Conservation (phyloP, 92 coral and sea anemone genomes). For the Zoanthus solanderi region DNA sequence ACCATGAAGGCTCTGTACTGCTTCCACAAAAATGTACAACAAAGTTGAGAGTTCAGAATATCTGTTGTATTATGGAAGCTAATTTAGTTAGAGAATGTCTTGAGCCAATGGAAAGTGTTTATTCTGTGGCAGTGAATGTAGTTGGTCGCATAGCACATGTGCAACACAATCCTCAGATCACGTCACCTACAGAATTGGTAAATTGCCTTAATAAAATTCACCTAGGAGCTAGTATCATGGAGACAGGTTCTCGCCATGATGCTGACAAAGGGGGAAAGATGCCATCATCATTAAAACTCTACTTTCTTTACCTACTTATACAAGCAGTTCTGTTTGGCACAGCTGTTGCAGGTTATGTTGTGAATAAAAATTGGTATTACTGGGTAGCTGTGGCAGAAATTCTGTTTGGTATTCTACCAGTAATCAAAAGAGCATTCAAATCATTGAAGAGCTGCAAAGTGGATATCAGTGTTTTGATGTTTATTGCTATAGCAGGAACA, state of each 20-base stretch:
- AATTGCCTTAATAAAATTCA: constrained; percentile 82
- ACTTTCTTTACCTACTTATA: constrained; percentile 62
- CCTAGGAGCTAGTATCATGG: constrained; percentile 97
- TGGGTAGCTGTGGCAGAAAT: constrained; percentile 96
- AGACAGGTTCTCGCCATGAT: constrained; percentile 75
- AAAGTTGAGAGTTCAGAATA: constrained; percentile 95
- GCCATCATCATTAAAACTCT: constrained; percentile 70
- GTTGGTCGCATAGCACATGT: constrained; percentile 96
- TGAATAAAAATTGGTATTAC: constrained; percentile 72
- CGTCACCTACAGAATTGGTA: constrained; percentile 83
- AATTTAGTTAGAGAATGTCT: constrained; percentile 83
- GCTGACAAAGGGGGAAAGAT: constrained; percentile 57
- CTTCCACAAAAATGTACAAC: constrained; percentile 70
- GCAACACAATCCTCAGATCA: constrained; percentile 88
- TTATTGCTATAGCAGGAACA: constrained; percentile 93
- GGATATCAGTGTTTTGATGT: constrained; percentile 87
- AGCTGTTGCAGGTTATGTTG: constrained; percentile 72
- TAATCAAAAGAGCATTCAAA: constrained; percentile 71
- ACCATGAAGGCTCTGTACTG: neutral
- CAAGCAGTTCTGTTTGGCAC: constrained; percentile 75
- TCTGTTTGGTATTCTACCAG: constrained; percentile 82
- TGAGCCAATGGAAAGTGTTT: constrained; percentile 80
- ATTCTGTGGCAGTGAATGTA: constrained; percentile 88
- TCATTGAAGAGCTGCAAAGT: constrained; percentile 76
- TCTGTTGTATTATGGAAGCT: constrained; percentile 95